A percentile compares a stretch with the other conserved stretches of the same genome.
phyloP scores from a whole-genome alignment of 2,888 invertebrate species.

The Saturnia pavonia region DNA sequence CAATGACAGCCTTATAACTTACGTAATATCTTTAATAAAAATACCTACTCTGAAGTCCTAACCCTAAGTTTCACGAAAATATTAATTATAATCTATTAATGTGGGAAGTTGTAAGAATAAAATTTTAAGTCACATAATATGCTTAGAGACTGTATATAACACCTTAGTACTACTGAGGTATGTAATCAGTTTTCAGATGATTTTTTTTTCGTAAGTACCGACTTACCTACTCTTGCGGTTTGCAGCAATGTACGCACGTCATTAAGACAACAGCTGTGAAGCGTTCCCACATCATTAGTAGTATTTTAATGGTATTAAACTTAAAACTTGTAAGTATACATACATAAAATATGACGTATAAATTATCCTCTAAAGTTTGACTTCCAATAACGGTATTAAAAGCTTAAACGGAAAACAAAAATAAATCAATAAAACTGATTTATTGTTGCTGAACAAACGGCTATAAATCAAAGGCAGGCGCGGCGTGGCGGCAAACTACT shows the following conservation, averaged over 20 bases:
- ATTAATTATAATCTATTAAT: too few relatives aligned
- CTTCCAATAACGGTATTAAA: conserved; percentile 36
- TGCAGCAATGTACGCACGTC: neutral
- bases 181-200: too few relatives aligned
- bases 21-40: neutral
- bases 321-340: neutral
- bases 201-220: neutral
- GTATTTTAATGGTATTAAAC: neutral
- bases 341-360: neutral
- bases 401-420: conserved; percentile 39
- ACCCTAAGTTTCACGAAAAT: too few relatives aligned
- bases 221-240: neutral
- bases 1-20: neutral
- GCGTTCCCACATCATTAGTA: neutral
- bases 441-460: conserved; percentile 62
- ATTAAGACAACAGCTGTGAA: neutral
- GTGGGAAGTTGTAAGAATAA: too few relatives aligned
- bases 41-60: neutral
- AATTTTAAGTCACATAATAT: too few relatives aligned
- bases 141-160: too few relatives aligned
- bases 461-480: conserved; percentile 64
- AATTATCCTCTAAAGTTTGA: conserved; percentile 6
- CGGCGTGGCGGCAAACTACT: conserved; percentile 31
- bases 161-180: too few relatives aligned
- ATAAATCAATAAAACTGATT: conserved; percentile 69